Conservation (phyloP, 2,888 invertebrate species). For the Caprella mutica region DNA sequence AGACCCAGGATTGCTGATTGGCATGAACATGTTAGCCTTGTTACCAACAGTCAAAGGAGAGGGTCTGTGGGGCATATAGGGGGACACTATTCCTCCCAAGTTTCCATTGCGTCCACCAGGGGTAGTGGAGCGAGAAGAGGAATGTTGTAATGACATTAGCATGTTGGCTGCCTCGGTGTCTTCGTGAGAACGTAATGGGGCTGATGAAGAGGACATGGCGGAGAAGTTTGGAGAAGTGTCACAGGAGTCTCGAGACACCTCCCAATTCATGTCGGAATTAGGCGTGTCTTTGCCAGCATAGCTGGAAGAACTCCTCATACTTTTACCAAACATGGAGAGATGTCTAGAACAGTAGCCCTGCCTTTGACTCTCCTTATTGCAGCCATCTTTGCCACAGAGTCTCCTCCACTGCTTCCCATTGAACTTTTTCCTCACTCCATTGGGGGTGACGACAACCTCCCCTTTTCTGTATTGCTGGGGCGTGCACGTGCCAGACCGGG, state of each 20-base stretch:
- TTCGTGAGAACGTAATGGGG: constrained; percentile 51
- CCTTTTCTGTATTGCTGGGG: constrained; percentile 96
- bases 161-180: constrained; percentile 95
- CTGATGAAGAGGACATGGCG: constrained; percentile 11
- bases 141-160: constrained; percentile 85
- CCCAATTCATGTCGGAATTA: constrained; percentile 53
- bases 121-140: constrained; percentile 69
- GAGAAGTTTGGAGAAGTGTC: constrained; percentile 69
- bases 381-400: constrained; percentile 87
- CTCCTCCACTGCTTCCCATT: constrained; percentile 99
- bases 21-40: constrained; percentile 68
- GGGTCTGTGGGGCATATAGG: too few species aligned
- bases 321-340: constrained; percentile 72
- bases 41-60: constrained; percentile 50
- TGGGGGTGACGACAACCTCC: constrained; percentile 84
- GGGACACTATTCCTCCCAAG: constrained; percentile 46
- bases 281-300: constrained; percentile 34
- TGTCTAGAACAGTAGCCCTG: constrained; percentile 94
- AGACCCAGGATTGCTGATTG: constrained; percentile 48
- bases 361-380: constrained; percentile 92
- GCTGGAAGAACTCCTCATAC: constrained; percentile 37
- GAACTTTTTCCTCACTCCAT: constrained; percentile 95
- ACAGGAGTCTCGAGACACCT: constrained; percentile 70
- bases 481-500: constrained; percentile 82
- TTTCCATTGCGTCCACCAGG: constrained; percentile 66